phyloP scores from a whole-genome alignment of 2,113 vertebrate species.

The Rhinichthys klamathensis region DNA sequence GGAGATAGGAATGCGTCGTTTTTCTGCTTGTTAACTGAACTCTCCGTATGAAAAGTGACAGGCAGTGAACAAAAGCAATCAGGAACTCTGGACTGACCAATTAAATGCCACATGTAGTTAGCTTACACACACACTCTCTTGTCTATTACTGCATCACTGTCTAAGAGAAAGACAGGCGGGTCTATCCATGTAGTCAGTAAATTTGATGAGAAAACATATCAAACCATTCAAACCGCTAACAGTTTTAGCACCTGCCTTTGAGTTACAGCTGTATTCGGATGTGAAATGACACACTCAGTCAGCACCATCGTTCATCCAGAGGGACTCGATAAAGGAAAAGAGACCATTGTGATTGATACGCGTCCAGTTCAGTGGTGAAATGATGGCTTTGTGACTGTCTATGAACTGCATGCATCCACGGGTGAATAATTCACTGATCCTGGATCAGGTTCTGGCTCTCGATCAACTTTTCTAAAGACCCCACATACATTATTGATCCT shows the following conservation, averaged over 20 bases:
- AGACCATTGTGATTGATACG: slow-evolving; percentile 18
- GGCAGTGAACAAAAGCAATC: not conserved
- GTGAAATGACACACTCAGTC: slow-evolving; percentile 19
- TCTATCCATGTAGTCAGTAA: not conserved
- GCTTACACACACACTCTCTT: not conserved
- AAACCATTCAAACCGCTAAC: not conserved
- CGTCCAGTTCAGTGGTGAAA: not conserved
- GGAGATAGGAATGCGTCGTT: not conserved
- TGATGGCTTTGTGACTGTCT: slow-evolving; percentile 36
- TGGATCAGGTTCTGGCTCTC: slow-evolving; percentile 59
- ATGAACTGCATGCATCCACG: slow-evolving; percentile 24
- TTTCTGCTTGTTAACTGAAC: not conserved
- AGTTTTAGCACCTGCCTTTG: slow-evolving; percentile 4
- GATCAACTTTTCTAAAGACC: slow-evolving; percentile 54
- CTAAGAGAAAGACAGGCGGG: slow-evolving; percentile 4
- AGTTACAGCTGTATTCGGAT: not conserved
- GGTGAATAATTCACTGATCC: slow-evolving; percentile 63
- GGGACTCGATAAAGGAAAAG: not conserved
- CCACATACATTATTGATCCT: slow-evolving; percentile 60
- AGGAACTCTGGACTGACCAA: not conserved
- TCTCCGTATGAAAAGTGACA: not conserved
- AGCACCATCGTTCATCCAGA: not conserved
- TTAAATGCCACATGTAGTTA: slow-evolving; percentile 26
- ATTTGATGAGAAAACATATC: not conserved
- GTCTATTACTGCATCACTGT: slow-evolving; percentile 18